phyloP scores from a whole-genome alignment of 2,797 vertebrate genomes.

The Macropodus opercularis region DNA sequence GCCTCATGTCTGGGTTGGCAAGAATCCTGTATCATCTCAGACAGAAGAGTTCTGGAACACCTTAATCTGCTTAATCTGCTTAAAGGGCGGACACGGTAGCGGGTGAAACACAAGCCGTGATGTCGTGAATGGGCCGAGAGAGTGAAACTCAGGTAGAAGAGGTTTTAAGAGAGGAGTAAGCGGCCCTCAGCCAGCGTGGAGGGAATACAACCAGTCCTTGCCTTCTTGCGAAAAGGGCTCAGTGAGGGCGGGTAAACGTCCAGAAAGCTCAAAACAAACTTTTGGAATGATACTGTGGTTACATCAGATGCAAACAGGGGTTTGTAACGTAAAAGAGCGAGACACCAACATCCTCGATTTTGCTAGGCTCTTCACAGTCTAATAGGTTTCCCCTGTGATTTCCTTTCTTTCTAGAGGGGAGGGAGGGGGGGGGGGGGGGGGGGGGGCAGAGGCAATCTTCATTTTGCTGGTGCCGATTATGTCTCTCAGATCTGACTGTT shows the following conservation, averaged over 20 bases:
- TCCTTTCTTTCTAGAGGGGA: slow-evolving; percentile 17
- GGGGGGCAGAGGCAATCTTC: slow-evolving; percentile 58
- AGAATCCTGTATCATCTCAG: slow-evolving; percentile 70
- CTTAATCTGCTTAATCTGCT: slow-evolving; percentile 62
- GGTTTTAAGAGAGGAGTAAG: slow-evolving; percentile 70
- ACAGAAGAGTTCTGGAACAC: slow-evolving; percentile 68
- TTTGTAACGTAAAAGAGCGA: slow-evolving; percentile 48
- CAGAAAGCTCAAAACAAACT: no score
- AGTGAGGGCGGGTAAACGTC: slow-evolving; percentile 57
- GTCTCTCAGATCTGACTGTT: slow-evolving; percentile 50
- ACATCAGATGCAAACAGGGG: slow-evolving; percentile 56
- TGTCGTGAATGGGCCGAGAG: slow-evolving; percentile 55
- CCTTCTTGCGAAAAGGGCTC: slow-evolving; percentile 64
- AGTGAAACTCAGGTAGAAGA: slow-evolving; percentile 67
- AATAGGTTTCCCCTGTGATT: slow-evolving; percentile 41
- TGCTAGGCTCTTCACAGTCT: slow-evolving; percentile 42
- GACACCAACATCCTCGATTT: slow-evolving; percentile 48
- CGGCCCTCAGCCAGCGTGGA: slow-evolving; percentile 64
- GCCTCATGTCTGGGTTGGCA: slow-evolving; percentile 71
- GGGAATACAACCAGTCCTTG: slow-evolving; percentile 65
- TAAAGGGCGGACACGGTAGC: slow-evolving; percentile 75
- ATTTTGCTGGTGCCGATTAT: slow-evolving; percentile 73
- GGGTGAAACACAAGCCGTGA: slow-evolving; percentile 64
- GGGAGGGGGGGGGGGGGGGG: slow-evolving; percentile 3
- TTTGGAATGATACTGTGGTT: slow-evolving; percentile 57